These are phyloP conservation scores for Takifugu bimaculatus DNA, from an alignment of 2,113 vertebrate species.

Conservation along the genomic window DNA sequence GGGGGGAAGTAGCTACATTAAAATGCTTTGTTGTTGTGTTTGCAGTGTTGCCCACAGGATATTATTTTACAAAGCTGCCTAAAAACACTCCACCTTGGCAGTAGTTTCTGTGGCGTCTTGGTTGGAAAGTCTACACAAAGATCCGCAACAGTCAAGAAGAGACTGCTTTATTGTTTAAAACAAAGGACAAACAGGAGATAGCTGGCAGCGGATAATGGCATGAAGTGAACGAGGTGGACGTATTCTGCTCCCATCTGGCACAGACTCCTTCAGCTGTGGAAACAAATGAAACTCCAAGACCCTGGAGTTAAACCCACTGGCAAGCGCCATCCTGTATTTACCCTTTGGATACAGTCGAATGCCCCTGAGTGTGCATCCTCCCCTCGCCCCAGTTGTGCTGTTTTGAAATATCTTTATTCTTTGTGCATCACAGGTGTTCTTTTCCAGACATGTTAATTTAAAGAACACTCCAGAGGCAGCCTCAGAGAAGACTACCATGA, in stretches of 20 bases:
- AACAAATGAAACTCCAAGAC: conserved; percentile 26
- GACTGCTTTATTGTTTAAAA: not conserved
- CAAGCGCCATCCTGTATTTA: not conserved
- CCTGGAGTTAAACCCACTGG: conserved; percentile 35
- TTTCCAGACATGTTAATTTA: conserved; percentile 30
- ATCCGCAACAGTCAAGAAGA: not conserved
- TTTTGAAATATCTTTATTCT: conserved; percentile 21
- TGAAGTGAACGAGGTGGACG: conserved; percentile 36
- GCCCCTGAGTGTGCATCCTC: too few relatives aligned
- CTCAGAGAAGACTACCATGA: conserved; percentile 48
- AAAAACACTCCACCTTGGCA: not conserved
- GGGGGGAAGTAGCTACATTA: too few relatives aligned
- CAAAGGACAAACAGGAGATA: conserved; percentile 13
- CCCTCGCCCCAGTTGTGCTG: conserved; percentile 3
- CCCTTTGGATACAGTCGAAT: too few relatives aligned
- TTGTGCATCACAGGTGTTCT: conserved; percentile 8
- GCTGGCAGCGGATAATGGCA: conserved; percentile 28
- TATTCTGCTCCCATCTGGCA: conserved; percentile 50
- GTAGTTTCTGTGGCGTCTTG: not conserved
- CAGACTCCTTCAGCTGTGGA: conserved; percentile 37
- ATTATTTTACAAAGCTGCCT: not conserved
- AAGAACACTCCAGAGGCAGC: conserved; percentile 46
- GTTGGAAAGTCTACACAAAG: not conserved
- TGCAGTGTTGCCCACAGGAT: too few relatives aligned
- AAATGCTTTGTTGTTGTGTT: too few relatives aligned